A percentile compares a stretch with the other conserved stretches of the same genome.
Evolutionary conservation across 2,113 vertebrate genomes (phyloP).

Genomic region (Craseonycteris thonglongyai): DNA sequence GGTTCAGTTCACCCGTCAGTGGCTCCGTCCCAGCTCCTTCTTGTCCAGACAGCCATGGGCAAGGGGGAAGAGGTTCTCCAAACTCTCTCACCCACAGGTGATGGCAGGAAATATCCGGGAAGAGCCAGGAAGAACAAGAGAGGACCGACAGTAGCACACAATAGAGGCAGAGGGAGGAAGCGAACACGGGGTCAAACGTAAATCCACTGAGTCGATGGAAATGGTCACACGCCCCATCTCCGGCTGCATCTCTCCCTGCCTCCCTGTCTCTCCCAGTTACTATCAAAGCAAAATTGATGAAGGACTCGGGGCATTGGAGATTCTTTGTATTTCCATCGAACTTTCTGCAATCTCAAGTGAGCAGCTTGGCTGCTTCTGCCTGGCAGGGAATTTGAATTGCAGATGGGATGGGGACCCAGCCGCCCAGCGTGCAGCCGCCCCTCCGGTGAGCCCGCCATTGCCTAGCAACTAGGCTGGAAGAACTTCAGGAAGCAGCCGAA

Average conservation of each 20-base stretch:
- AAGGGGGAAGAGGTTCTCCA: not conserved
- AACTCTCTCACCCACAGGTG: not conserved
- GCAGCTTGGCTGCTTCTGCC: constrained; percentile 85
- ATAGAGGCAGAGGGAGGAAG: not conserved
- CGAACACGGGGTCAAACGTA: not conserved
- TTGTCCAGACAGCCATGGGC: not conserved
- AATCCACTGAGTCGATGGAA: not conserved
- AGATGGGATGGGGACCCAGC: constrained; percentile 79
- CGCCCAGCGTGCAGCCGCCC: constrained; percentile 75
- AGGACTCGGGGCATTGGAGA: constrained; percentile 78
- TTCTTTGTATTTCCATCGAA: constrained; percentile 82
- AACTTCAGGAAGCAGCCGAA: constrained; percentile 12
- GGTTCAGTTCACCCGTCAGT: rapidly evolving
- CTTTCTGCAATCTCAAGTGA: constrained; percentile 83
- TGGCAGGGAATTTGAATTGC: constrained; percentile 88
- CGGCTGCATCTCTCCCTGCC: not conserved
- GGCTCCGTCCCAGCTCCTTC: not conserved
- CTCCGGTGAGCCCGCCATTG: constrained; percentile 76
- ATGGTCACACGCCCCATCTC: not conserved
- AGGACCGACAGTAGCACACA: not conserved
- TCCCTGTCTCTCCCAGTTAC: constrained; percentile 35
- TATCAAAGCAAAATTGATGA: constrained; percentile 79
- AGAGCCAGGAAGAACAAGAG: not conserved
- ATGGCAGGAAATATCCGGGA: not conserved
- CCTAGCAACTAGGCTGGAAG: constrained; percentile 78